These are phyloP conservation scores for Xestoiulus laeticollis DNA, from an alignment of 2,888 invertebrate species.

Conservation along the genomic window DNA sequence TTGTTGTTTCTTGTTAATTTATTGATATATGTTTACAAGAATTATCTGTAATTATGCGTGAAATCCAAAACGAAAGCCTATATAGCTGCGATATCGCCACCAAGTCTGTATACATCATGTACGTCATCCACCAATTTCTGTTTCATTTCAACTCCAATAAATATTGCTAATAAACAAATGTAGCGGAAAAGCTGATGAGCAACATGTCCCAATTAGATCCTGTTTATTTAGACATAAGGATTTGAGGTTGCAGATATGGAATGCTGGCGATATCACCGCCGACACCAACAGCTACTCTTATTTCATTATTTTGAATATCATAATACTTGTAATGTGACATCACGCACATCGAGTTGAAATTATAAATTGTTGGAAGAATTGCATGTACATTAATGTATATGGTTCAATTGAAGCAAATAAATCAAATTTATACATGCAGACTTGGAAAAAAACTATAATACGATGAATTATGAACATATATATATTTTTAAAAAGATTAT, in stretches of 20 bases:
- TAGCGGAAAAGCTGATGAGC: slow-evolving; percentile 10
- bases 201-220: slow-evolving; percentile 7
- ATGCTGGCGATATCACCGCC: not conserved
- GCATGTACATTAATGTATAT: too few relatives aligned
- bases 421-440: too few relatives aligned
- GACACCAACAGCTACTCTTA: not conserved
- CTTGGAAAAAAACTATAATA: too few relatives aligned
- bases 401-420: too few relatives aligned
- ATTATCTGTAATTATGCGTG: not conserved
- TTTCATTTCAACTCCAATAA: slow-evolving; percentile 26
- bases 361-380: too few relatives aligned
- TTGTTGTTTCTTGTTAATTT: not conserved
- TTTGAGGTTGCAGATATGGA: not conserved
- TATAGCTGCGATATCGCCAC: not conserved
- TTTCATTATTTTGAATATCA: not conserved
- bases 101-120: too few relatives aligned
- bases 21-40: not conserved
- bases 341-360: not conserved
- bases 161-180: slow-evolving; percentile 26
- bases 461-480: too few relatives aligned
- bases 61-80: not conserved
- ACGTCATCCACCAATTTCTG: not conserved
- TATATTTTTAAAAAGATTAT: too few relatives aligned
- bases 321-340: not conserved
- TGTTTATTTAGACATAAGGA: not conserved